Evolutionary conservation across 2,888 invertebrate species (phyloP), one percentile per base, ranked within the genome.

Genomic region (Baccha elongata): DNA sequence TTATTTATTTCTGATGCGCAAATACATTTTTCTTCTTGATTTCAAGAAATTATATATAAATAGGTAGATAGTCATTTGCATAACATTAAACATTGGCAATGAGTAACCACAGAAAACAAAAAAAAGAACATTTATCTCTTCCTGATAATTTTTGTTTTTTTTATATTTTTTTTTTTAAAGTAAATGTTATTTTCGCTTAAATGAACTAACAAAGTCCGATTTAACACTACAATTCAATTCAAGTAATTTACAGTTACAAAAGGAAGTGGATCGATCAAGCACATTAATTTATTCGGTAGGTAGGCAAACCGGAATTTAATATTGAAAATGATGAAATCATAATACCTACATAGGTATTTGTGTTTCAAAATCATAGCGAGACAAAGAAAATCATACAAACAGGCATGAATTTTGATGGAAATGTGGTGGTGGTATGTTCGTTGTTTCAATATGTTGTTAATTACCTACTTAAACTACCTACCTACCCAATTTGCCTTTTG

Each of bases 1-100:
- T 58, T 46, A 8, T 64, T 48, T 53, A 10, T 60, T 68, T 42
- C 53, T 68, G 58, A 64, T 80, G 80, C 69, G 74, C 74, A 80
- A 67, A 80, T 50, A 26, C 48, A 74, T n/a, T 17, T 46, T 26
- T 32, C 10, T 8, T 58, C 6, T 60, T 60, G 15, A 19, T 50
- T 74, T 52, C 11, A 35, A 23, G 40, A 65, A 15, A 37, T 60
- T 71, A 6, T 10, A 19, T n/a, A 6, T 19, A 13, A 13, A 37
- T 37, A 29, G 2, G 37, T 44, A 10, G 35, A 10, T 11, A 15
- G 44, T 37, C 0, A 58, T 74, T 65, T 74, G 74, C 69, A 74
- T 62, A 62, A 64, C 15, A 52, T 64, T 55, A 29, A 62, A 64
- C 15, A 52, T 64, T 55, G 37, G 35, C 50, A 65, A 68, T 62